Conservation (phyloP, 1,140 invertebrate species). For the Drosophila insularis region DNA sequence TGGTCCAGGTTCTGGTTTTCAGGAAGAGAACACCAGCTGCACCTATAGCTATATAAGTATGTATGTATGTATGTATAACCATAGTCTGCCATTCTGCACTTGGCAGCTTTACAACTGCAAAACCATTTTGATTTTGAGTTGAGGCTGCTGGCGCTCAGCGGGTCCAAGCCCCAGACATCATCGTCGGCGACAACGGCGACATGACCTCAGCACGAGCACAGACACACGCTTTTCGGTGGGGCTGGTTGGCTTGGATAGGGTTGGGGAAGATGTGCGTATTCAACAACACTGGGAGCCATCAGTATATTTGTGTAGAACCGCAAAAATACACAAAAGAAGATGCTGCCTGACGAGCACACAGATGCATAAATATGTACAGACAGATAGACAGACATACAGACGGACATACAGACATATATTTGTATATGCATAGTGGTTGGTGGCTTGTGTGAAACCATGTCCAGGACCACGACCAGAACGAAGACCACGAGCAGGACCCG, state of each 20-base stretch:
- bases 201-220: slow-evolving; percentile 62
- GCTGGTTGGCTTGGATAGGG: neutral
- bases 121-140: slow-evolving; percentile 70
- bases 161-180: slow-evolving; percentile 47
- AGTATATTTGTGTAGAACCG: slow-evolving; percentile 77
- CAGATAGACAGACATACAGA: neutral
- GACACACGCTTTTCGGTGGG: slow-evolving; percentile 52
- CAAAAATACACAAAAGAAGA: slow-evolving; percentile 59
- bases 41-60: slow-evolving; percentile 41
- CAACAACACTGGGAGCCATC: slow-evolving; percentile 51
- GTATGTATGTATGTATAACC: slow-evolving; percentile 28
- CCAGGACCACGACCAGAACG: slow-evolving; percentile 11
- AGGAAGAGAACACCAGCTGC: slow-evolving; percentile 39
- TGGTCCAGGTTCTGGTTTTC: slow-evolving; percentile 44
- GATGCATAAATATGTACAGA: slow-evolving; percentile 14
- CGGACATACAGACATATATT: neutral
- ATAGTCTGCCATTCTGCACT: slow-evolving; percentile 46
- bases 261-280: slow-evolving; percentile 39
- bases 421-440: slow-evolving; percentile 34
- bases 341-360: slow-evolving; percentile 36
- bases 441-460: slow-evolving; percentile 45
- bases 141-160: slow-evolving; percentile 42
- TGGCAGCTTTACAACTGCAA: slow-evolving; percentile 74
- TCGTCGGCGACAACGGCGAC: slow-evolving; percentile 59
- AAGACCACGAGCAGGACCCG: slow-evolving; percentile 11